phyloP scores from a whole-genome alignment of 2,888 invertebrate genomes.

The Cryptophagus acutangulus region DNA sequence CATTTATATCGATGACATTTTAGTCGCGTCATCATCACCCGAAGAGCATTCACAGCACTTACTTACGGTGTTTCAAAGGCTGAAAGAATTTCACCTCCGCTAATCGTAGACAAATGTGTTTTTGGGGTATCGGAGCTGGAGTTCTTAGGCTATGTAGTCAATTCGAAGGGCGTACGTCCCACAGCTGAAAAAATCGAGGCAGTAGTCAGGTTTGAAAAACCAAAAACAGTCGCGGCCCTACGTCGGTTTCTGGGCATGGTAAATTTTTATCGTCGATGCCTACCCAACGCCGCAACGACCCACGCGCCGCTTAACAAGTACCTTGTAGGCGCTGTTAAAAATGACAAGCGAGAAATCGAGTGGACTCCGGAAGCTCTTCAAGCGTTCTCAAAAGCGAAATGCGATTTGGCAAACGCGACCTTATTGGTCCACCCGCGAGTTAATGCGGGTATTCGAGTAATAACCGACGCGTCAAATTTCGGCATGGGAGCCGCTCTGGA shows the following conservation, averaged over 20 bases:
- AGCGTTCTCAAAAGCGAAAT: no score
- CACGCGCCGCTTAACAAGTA: constrained; percentile 10
- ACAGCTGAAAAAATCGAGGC: constrained; percentile 11
- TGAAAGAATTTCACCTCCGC: constrained; percentile 12
- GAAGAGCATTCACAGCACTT: no score
- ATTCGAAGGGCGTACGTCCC: constrained; percentile 12
- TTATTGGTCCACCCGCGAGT: constrained; percentile 9
- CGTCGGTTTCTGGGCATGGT: constrained; percentile 11
- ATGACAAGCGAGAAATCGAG: constrained; percentile 11
- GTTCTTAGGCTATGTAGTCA: constrained; percentile 11
- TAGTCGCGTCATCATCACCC: no score
- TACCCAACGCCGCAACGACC: constrained; percentile 8
- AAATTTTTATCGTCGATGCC: constrained; percentile 8
- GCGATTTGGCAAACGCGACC: no score
- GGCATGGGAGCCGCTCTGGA: no score
- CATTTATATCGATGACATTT: no score
- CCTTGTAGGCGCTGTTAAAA: constrained; percentile 11
- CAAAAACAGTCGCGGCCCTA: constrained; percentile 6
- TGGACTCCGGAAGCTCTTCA: constrained; percentile 8
- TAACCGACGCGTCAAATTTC: no score
- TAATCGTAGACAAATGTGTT: constrained; percentile 11
- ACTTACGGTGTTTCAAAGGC: no score
- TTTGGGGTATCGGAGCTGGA: constrained; percentile 4
- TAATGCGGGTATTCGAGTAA: constrained; percentile 8
- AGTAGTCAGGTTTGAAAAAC: neutral